phyloP scores from a whole-genome alignment of 2,888 invertebrate genomes.

The Lithophane ornitopus region DNA sequence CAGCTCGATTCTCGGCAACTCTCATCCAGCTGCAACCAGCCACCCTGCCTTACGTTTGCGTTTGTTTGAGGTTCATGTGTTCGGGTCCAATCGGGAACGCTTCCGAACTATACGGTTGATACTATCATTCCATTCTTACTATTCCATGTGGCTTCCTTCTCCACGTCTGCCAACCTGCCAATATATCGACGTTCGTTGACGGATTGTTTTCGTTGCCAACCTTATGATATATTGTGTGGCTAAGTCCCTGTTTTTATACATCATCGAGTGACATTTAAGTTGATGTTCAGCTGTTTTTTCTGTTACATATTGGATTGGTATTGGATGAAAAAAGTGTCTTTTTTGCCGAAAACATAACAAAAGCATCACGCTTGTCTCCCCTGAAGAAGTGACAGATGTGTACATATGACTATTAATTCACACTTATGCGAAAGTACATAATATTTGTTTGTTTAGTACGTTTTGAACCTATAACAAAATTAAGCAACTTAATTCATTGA shows the following conservation, averaged over 20 bases:
- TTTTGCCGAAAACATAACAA: background rate
- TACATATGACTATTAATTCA: no score
- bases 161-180: conserved; percentile 43
- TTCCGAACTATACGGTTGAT: background rate
- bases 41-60: no score
- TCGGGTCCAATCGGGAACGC: background rate
- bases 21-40: no score
- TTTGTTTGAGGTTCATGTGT: background rate
- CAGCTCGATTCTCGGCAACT: no score
- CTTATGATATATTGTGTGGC: conserved; percentile 33
- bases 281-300: conserved; percentile 35
- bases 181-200: conserved; percentile 44
- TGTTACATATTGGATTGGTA: conserved; percentile 40
- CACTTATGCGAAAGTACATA: no score
- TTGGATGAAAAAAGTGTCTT: background rate
- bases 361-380: background rate
- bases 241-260: conserved; percentile 11
- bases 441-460: no score
- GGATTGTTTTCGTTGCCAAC: conserved; percentile 49
- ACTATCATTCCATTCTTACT: conserved; percentile 7
- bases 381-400: no score
- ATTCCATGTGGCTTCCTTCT: background rate
- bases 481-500: no score
- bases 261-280: conserved; percentile 25
- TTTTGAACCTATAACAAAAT: no score